Evolutionary conservation across 2,888 invertebrate species (phyloP), one percentile per base, ranked within the genome.

Genomic region (Ochlodes sylvanus): DNA sequence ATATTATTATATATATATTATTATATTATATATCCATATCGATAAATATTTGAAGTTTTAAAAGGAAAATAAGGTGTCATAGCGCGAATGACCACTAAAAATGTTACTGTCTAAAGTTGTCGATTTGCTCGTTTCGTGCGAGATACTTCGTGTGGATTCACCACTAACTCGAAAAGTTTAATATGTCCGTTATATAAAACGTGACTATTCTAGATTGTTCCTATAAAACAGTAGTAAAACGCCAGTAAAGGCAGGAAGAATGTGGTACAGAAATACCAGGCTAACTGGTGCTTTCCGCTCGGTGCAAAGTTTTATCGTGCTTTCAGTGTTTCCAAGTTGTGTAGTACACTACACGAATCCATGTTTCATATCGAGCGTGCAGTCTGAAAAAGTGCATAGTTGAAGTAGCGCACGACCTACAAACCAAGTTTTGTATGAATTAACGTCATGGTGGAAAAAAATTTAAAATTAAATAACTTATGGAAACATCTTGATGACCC

Each of bases 271-370:
- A 50, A 62, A 52, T 47, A 47, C 32, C 32, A 54, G 42, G 41
- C 42, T 60, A 60, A 66, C 58, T 42, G 66, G 38, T 58, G 41
- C 57, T 66, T 66, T 66, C 52, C 66, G 58, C 52, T 66, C 19
- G 27, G 42, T 34, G 42, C 66, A 58, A 66, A 66, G 34, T 66
- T 66, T 50, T 58, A 66, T 52, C 58, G 42, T 41, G 50, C 34
- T 32, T 66, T 58, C 52, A 42, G 52, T 58, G n/a, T 52, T 32
- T 38, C n/a, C 52, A 34, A 61, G 60, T 67, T 67, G 41, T 67
- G 17, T 41, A 66, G 66, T 42, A 42, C 60, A 54, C 60, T 61
- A 41, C 54, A 42, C 50, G 21, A 21, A 15, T 58, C n/a, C 52
- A 52, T 12, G 38, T 47, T 19, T 64, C 57, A 58, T 52, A 60